Conservation (phyloP, 2,797 vertebrate species). For the Gephyroberyx darwinii region DNA sequence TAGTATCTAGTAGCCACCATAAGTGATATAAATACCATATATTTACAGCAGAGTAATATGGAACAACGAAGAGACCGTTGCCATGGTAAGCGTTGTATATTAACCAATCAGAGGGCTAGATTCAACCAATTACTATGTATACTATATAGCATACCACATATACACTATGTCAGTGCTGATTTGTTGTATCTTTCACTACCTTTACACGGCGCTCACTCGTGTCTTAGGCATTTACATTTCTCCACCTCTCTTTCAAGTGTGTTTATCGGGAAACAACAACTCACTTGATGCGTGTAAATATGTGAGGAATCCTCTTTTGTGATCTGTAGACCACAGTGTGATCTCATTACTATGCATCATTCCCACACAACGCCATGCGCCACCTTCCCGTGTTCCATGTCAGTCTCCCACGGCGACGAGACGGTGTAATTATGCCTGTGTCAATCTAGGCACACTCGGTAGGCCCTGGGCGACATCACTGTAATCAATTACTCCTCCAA, state of each 20-base stretch:
- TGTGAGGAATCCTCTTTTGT: constrained; percentile 5
- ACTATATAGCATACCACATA: no score
- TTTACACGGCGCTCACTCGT: no score
- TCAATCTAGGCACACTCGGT: constrained; percentile 37
- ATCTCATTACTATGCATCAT: constrained; percentile 50
- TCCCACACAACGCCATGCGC: constrained; percentile 23
- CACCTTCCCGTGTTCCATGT: constrained; percentile 36
- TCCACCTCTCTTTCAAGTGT: neutral
- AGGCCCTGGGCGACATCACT: constrained; percentile 23
- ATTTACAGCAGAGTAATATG: no score
- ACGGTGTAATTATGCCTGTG: constrained; percentile 47
- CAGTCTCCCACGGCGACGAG: constrained; percentile 42
- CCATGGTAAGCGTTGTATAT: no score
- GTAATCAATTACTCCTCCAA: constrained; percentile 50
- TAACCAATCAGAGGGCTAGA: no score
- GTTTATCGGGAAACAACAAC: neutral
- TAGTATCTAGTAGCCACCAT: no score
- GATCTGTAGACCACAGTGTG: constrained; percentile 11
- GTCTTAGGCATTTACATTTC: neutral
- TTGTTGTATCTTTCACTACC: no score
- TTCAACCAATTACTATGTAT: no score
- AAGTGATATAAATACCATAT: no score
- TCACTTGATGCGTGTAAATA: constrained; percentile 2
- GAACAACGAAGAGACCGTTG: no score
- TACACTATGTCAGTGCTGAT: no score